Conservation (phyloP, 2,888 invertebrate genomes). For the Prenolepis imparis region DNA sequence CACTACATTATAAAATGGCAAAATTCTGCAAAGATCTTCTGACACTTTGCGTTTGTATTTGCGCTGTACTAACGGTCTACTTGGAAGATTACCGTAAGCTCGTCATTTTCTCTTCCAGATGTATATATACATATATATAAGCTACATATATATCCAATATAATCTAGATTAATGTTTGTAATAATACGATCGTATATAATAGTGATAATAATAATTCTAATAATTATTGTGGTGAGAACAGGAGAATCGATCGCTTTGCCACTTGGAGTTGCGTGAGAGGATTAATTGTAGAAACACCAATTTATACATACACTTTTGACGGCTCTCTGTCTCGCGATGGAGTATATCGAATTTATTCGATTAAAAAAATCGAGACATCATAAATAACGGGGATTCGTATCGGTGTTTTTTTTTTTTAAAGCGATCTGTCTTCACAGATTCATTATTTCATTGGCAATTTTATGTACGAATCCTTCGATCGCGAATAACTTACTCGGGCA, state of each 20-base stretch:
- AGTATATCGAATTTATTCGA: background rate
- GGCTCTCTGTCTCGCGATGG: background rate
- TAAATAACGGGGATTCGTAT: background rate
- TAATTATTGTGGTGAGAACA: background rate
- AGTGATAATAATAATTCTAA: background rate
- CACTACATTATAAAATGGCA: background rate
- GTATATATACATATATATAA: background rate
- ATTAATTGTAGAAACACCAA: slow-evolving; percentile 22
- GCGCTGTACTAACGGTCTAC: slow-evolving; percentile 14
- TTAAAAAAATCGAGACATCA: background rate
- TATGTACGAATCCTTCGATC: background rate
- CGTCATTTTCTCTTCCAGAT: slow-evolving; percentile 11
- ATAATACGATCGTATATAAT: slow-evolving; percentile 5
- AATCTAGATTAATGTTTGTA: slow-evolving; percentile 39
- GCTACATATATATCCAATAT: slow-evolving; percentile 1
- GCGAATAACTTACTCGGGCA: background rate
- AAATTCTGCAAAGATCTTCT: slow-evolving; percentile 19
- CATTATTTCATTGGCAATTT: background rate
- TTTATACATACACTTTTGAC: background rate
- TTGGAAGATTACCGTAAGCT: slow-evolving; percentile 16
- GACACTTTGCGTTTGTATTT: background rate
- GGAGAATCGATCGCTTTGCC: slow-evolving; percentile 4
- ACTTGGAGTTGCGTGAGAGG: background rate
- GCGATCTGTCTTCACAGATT: background rate
- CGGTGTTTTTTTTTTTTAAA: background rate